These are phyloP conservation scores for Andrena flavipes DNA, from an alignment of 2,888 invertebrate species.

Conservation along the genomic window DNA sequence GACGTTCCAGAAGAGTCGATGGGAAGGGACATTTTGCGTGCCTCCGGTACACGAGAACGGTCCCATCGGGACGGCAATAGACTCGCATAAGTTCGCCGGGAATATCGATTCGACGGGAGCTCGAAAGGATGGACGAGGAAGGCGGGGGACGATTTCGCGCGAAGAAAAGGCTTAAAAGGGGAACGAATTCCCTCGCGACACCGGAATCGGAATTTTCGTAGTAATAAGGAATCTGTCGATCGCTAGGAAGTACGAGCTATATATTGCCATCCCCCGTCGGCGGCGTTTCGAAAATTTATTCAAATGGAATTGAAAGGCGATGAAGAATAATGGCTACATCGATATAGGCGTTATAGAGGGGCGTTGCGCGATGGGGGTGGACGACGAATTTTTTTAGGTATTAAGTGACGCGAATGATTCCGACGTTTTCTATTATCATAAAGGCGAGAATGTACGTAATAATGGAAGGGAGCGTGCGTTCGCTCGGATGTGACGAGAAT, in stretches of 20 bases:
- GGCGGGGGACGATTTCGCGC: neutral
- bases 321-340: neutral
- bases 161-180: neutral
- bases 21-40: neutral
- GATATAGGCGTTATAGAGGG: no score
- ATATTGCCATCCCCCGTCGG: constrained; percentile 12
- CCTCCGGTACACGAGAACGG: neutral
- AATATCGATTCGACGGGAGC: constrained; percentile 27
- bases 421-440: constrained; percentile 4
- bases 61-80: constrained; percentile 20
- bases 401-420: neutral
- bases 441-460: neutral
- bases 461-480: neutral
- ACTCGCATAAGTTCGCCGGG: constrained; percentile 14
- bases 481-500: neutral
- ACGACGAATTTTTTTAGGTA: constrained; percentile 1
- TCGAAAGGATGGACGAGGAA: neutral
- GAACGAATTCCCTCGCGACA: neutral
- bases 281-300: neutral
- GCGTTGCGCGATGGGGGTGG: neutral
- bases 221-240: constrained; percentile 39
- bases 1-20: neutral
- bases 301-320: no score
- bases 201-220: constrained; percentile 13
- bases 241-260: neutral